These are phyloP conservation scores for Aporrectodea caliginosa DNA, from an alignment of 1,140 invertebrate genomes.

Conservation along the genomic window DNA sequence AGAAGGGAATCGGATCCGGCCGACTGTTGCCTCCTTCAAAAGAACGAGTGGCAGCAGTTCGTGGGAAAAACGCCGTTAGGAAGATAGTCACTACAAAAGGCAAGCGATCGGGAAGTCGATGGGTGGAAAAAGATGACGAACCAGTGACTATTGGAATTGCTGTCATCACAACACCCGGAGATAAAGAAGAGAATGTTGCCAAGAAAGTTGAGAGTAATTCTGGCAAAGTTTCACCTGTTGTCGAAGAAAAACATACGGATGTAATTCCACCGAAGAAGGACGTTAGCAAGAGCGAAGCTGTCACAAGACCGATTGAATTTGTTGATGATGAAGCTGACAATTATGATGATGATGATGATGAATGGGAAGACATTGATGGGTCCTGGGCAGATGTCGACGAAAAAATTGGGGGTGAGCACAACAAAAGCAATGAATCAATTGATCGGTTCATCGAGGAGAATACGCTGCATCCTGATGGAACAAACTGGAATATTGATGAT, in stretches of 20 bases:
- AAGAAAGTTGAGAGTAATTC: background rate
- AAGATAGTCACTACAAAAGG: background rate
- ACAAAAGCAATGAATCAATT: conserved; percentile 1
- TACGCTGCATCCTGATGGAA: background rate
- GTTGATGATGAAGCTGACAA: background rate
- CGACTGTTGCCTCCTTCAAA: background rate
- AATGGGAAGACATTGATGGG: background rate
- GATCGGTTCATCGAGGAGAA: background rate
- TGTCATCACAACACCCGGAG: background rate
- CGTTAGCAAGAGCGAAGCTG: background rate
- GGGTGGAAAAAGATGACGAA: background rate
- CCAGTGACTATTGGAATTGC: background rate
- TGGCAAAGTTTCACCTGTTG: background rate
- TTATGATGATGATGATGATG: background rate
- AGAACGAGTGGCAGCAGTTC: background rate
- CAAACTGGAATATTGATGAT: background rate
- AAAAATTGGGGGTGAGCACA: background rate
- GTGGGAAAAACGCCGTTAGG: background rate
- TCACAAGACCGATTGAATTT: no score
- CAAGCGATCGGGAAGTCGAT: background rate
- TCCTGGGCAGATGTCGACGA: background rate
- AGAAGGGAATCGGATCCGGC: background rate
- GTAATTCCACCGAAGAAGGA: background rate
- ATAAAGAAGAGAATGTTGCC: background rate
- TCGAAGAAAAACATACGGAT: no score